Conservation (phyloP, 2,797 vertebrate species). For the Spea hammondii region DNA sequence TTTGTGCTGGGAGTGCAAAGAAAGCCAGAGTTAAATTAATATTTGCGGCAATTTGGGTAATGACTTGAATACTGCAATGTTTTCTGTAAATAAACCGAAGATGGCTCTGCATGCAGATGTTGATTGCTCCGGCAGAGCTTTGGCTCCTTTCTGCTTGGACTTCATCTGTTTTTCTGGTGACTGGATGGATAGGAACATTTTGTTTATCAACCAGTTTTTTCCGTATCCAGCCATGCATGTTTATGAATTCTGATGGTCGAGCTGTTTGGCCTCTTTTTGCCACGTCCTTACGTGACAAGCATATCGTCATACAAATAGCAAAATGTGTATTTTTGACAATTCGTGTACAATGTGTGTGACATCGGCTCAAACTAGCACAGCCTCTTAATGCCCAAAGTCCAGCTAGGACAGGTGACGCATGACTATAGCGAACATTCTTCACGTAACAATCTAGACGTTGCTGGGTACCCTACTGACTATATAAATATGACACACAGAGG, state of each 20-base stretch:
- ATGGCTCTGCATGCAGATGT: background rate
- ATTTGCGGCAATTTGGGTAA: conserved; percentile 3
- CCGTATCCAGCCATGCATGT: conserved; percentile 8
- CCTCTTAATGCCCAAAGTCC: too few relatives aligned
- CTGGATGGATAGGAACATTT: background rate
- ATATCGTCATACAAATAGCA: too few relatives aligned
- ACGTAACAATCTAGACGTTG: too few relatives aligned
- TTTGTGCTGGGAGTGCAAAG: background rate
- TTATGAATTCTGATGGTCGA: too few relatives aligned
- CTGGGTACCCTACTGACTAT: too few relatives aligned
- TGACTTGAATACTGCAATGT: conserved; percentile 7
- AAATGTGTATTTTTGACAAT: too few relatives aligned
- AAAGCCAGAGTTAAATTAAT: conserved; percentile 17
- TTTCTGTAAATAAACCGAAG: conserved; percentile 23
- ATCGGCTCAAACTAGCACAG: too few relatives aligned
- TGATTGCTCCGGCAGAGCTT: background rate
- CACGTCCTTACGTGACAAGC: too few relatives aligned
- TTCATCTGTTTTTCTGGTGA: background rate
- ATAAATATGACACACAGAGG: too few relatives aligned
- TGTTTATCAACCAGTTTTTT: conserved; percentile 3
- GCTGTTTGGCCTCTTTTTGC: background rate
- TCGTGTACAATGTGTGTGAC: too few relatives aligned
- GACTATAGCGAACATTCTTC: too few relatives aligned
- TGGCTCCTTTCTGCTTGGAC: background rate
- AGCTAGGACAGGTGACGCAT: too few relatives aligned